Conservation (phyloP, 2,888 invertebrate species). For the Oscheius myriophilus region DNA sequence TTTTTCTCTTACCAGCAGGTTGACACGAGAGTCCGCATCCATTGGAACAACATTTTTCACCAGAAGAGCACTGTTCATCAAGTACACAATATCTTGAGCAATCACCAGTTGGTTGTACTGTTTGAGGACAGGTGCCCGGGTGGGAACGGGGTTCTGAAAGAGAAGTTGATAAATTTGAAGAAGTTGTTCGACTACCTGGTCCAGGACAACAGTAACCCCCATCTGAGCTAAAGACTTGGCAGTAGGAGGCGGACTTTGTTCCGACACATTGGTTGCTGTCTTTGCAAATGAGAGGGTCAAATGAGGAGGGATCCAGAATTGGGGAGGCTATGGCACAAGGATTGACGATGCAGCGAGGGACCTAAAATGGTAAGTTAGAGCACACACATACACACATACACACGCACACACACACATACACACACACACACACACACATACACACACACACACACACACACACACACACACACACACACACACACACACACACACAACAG, state of each 20-base stretch:
- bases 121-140: slow-evolving; percentile 55
- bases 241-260: slow-evolving; percentile 48
- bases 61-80: slow-evolving; percentile 55
- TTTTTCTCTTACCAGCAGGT: slow-evolving; percentile 27
- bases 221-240: slow-evolving; percentile 47
- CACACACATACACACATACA: no score
- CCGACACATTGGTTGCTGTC: slow-evolving; percentile 47
- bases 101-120: slow-evolving; percentile 33
- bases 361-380: slow-evolving; percentile 37
- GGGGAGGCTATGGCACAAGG: slow-evolving; percentile 56
- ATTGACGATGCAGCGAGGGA: slow-evolving; percentile 65
- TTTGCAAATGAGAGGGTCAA: slow-evolving; percentile 40
- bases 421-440: no score
- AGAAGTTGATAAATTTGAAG: background rate
- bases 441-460: no score
- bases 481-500: no score
- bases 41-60: slow-evolving; percentile 65
- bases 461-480: no score
- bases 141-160: slow-evolving; percentile 30
- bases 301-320: slow-evolving; percentile 39
- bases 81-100: slow-evolving; percentile 52
- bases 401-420: no score
- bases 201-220: slow-evolving; percentile 61
- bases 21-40: slow-evolving; percentile 65
- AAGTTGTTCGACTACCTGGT: slow-evolving; percentile 33